These are phyloP conservation scores for Thecophora atra DNA, from an alignment of 2,888 invertebrate genomes.

Conservation along the genomic window DNA sequence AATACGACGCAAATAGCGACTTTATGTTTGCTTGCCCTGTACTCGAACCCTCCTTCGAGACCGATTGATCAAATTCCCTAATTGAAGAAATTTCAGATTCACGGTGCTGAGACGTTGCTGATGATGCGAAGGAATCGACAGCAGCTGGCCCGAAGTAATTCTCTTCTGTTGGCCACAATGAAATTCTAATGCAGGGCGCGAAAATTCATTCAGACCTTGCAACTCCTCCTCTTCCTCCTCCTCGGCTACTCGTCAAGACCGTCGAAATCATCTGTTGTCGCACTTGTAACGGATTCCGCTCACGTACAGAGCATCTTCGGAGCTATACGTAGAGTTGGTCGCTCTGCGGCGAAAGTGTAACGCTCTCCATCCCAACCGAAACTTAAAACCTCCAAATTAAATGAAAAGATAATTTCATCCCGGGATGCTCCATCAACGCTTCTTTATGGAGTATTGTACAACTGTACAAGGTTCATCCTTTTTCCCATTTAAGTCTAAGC, in stretches of 20 bases:
- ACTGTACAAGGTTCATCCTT: no score
- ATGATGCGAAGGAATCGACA: background rate
- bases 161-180: background rate
- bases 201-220: constrained; percentile 13
- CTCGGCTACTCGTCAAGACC: background rate
- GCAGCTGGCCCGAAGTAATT: constrained; percentile 24
- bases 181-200: constrained; percentile 5
- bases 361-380: constrained; percentile 9
- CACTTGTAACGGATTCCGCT: constrained; percentile 51
- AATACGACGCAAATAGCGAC: no score
- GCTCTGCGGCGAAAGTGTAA: no score
- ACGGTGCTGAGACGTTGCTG: constrained; percentile 8
- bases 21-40: no score
- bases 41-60: no score
- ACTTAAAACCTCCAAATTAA: constrained; percentile 36
- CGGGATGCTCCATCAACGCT: no score
- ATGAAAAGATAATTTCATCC: constrained; percentile 13
- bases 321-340: background rate
- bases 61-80: constrained; percentile 29
- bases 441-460: no score
- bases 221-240: background rate
- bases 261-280: background rate
- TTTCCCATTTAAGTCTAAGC: no score
- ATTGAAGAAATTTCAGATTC: constrained; percentile 31
- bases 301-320: constrained; percentile 52